Evolutionary conservation across 1,140 invertebrate species (phyloP).

Genomic region (Drosophila carrolli): DNA sequence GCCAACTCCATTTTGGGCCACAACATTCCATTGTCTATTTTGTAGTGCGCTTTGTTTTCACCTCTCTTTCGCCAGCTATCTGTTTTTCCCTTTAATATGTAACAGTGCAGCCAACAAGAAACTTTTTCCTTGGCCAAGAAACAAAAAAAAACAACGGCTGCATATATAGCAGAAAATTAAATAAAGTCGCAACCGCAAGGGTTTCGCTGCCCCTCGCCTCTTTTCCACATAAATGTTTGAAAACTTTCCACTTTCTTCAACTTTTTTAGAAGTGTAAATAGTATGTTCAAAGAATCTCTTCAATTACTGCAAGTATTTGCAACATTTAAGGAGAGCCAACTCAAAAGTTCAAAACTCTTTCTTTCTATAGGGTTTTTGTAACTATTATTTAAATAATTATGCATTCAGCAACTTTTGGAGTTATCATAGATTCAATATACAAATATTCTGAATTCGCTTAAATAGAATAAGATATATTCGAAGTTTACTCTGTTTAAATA

Average conservation of each 20-base stretch:
- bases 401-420: too few relatives aligned
- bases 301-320: neutral
- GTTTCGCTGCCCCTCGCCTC: neutral
- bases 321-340: neutral
- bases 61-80: conserved; percentile 9
- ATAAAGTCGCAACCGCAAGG: conserved; percentile 18
- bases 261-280: conserved; percentile 2
- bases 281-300: too few relatives aligned
- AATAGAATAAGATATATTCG: too few relatives aligned
- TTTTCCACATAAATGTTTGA: neutral
- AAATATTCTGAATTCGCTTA: too few relatives aligned
- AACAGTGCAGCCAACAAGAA: conserved; percentile 28
- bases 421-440: too few relatives aligned
- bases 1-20: conserved; percentile 76
- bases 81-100: conserved; percentile 39
- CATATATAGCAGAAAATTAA: conserved; percentile 23
- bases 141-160: conserved; percentile 1
- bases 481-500: neutral
- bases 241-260: conserved; percentile 28
- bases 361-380: too few relatives aligned
- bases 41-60: conserved; percentile 66
- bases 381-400: too few relatives aligned
- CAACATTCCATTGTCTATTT: conserved; percentile 77
- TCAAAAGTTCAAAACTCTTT: neutral
- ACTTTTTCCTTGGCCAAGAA: conserved; percentile 29